Conservation (phyloP, 2,888 invertebrate species). For the Aethes cnicana region DNA sequence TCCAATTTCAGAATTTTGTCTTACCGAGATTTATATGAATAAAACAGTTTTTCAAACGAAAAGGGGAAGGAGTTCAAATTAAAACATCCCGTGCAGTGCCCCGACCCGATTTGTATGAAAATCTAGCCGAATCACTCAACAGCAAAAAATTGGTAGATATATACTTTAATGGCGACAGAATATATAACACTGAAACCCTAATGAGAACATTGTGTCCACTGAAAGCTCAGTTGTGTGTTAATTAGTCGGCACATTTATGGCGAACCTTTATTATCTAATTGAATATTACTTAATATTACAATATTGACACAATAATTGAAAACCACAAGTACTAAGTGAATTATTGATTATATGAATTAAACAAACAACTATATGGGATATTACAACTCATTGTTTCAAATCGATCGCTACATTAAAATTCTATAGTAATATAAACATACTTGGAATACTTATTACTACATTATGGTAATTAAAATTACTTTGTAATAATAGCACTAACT, state of each 20-base stretch:
- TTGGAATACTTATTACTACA: constrained; percentile 52
- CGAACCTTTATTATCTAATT: constrained; percentile 64
- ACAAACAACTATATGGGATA: constrained; percentile 47
- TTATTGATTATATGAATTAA: constrained; percentile 49
- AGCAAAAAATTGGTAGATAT: constrained; percentile 51
- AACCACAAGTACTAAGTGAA: constrained; percentile 58
- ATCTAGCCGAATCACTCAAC: constrained; percentile 36
- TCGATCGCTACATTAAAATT: constrained; percentile 43
- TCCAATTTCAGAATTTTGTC: too few species aligned
- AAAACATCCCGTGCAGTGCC: constrained; percentile 13
- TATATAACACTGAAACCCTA: constrained; percentile 73
- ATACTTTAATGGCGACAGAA: constrained; percentile 74
- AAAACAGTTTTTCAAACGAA: too few species aligned
- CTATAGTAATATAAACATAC: constrained; percentile 60
- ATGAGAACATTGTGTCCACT: constrained; percentile 61
- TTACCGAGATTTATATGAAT: too few species aligned
- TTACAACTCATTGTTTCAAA: constrained; percentile 47
- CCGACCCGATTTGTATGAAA: neutral
- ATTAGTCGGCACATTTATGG: constrained; percentile 61
- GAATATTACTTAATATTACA: constrained; percentile 59
- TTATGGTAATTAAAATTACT: constrained; percentile 57
- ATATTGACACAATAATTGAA: constrained; percentile 75
- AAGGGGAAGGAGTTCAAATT: neutral
- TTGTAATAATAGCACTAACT: constrained; percentile 59
- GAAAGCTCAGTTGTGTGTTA: constrained; percentile 62